Base-by-base conservation (phyloP, 2,888 invertebrate species). In the Lepidocyrtoides sp. region DNA sequence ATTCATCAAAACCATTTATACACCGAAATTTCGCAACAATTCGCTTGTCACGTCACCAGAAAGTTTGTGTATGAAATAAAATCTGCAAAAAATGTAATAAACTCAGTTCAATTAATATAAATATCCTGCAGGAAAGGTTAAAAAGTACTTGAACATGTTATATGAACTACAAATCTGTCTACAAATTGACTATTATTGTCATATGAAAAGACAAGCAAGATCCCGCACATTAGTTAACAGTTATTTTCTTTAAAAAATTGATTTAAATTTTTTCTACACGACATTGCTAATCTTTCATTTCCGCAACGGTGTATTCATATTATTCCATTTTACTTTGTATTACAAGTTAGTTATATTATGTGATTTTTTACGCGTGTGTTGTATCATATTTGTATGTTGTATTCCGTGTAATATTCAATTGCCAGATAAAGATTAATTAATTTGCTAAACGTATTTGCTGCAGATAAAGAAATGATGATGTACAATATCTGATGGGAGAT, bases 11-110 rank as follows among this genome's bases (percentile, higher is more conserved):
- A 72, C 26, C 36, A 81, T 60, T 82, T 63, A 20, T 54, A 86
- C 51, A 86, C 66, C 60, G 44, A 20, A 83, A 79, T 77, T 84
- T 90, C 90, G 90, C 90, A 85, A 69, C 75, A 95, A 36, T 36
- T 7, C 84, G 90, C 90, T 90, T 90, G 90, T 84, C 84, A 57
- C 41, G 90, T 84, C 84, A 57, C 41, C 20, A 14, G 20, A 54
- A 79, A 54, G 5, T 44, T 10, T 20, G 26, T 63, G 26, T 63
- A 36, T 41, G 51, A 63, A n/a, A n/a, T 20, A 26, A 14, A 63
- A 79, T 8, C 63, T 82, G 44, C 63, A 63, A 82, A 77, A 63
- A 81, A 81, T 63, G 63, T 82, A 82, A 82, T 60, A 60, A 82
- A 82, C 63, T 57, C 41, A 77, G 79, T 54, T 57, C 41, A 77